Base-by-base conservation (phyloP, 2,113 vertebrate genomes). In the Aythya baeri region DNA sequence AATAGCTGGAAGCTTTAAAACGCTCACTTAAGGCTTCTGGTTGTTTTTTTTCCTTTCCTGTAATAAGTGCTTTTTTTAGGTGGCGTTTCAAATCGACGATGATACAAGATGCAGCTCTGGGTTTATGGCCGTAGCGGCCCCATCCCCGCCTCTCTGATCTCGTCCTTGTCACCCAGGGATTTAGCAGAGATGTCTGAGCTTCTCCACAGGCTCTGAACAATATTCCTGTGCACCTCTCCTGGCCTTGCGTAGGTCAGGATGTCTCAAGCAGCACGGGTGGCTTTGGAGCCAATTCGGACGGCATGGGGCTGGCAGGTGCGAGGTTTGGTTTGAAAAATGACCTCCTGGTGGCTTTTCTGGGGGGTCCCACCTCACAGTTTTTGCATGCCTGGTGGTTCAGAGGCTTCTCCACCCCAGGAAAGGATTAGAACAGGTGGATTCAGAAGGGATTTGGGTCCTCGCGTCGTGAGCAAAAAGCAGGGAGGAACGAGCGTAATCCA, bases 1-100 rank as follows among this genome's bases (percentile, higher is more conserved):
- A 95, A 95, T 81, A 89, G 91, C 62, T 77, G 15, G 94, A 82
- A 92, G 80, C 80, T 90, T 78, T 89, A 72, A 94, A 97, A 75
- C 52, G 84, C 62, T 84, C 83, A 85, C 62, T 82, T 71, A 84
- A 15, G 17, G 49, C 23, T 88, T 93, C 66, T 85, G 90, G 83
- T 89, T 13, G 83, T 90, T 79, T 81, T 67, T 67, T 85, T 81
- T 62, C 66, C n/a, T 81, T 57, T 91, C 23, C 54, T 78, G 58
- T 61, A 85, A 80, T 87, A 43, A 43, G 21, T 2, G 3, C 1
- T 2, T 46, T 26, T 50, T 74, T 83, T 68, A 83, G 66, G 57
- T 84, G 41, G 2, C 44, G 43, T 73, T 92, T 78, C 63, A 67
- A 66, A 59, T 61, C 2, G 1, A 10, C 13, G 4, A 7, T 0